These are phyloP conservation scores for Cliona cf. orientalis DNA, from an alignment of 37 sponge, comb jelly and placozoan genomes.

Conservation along the genomic window DNA sequence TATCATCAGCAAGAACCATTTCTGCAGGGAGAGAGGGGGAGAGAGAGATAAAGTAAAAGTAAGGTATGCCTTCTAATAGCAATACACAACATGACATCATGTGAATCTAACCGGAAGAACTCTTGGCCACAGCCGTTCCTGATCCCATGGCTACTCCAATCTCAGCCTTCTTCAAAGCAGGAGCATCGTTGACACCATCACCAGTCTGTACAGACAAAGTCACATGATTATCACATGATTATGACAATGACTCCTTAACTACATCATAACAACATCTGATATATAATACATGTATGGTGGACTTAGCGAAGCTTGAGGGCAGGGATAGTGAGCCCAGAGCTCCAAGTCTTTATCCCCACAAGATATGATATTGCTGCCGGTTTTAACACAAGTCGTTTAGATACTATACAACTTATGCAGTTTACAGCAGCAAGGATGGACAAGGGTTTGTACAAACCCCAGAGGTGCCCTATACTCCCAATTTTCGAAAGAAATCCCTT, in stretches of 20 bases:
- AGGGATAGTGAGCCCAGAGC: neutral
- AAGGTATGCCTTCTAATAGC: neutral
- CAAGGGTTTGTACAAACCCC: too few species aligned
- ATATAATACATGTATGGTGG: too few species aligned
- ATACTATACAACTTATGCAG: neutral
- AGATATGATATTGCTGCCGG: constrained; percentile 16
- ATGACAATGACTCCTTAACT: neutral
- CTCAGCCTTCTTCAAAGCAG: constrained; percentile 99
- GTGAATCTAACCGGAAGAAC: constrained; percentile 88
- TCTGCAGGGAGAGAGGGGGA: constrained; percentile 45
- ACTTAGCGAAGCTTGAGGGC: too few species aligned
- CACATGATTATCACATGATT: neutral
- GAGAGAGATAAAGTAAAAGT: neutral
- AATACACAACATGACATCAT: too few species aligned
- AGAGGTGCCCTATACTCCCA: too few species aligned
- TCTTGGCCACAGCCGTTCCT: constrained; percentile 99
- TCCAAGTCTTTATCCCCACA: neutral
- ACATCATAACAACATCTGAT: neutral
- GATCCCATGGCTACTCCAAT: constrained; percentile 99
- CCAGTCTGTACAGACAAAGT: constrained; percentile 78
- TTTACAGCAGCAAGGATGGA: constrained; percentile 31
- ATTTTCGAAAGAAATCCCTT: too few species aligned
- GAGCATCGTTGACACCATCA: constrained; percentile 99
- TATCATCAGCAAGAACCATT: constrained; percentile 99
- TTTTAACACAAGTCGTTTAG: constrained; percentile 29